Conservation (phyloP, 2,797 vertebrate genomes). For the Coregonus suidteri region DNA sequence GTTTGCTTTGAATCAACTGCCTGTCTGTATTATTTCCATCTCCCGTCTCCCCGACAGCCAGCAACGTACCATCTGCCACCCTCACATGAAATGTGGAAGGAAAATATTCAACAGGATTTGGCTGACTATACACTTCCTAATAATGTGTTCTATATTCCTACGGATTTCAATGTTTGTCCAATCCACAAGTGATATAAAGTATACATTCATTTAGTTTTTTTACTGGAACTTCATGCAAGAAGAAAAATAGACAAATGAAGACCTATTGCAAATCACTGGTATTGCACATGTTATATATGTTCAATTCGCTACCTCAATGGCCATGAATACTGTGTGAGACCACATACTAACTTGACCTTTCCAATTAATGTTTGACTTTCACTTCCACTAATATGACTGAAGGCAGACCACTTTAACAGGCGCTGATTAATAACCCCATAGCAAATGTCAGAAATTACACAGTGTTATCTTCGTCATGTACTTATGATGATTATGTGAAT, state of each 20-base stretch:
- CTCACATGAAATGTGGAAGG: conserved; percentile 54
- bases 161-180: neutral
- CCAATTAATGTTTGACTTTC: neutral
- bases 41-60: conserved; percentile 48
- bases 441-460: neutral
- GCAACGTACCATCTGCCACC: conserved; percentile 58
- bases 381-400: neutral
- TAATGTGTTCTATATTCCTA: conserved; percentile 3
- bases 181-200: neutral
- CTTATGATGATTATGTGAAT: conserved; percentile 47
- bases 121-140: too few relatives aligned
- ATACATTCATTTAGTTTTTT: neutral
- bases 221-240: neutral
- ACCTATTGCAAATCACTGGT: neutral
- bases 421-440: neutral
- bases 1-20: conserved; percentile 52
- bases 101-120: conserved; percentile 34
- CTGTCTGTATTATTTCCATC: conserved; percentile 49
- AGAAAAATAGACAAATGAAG: neutral
- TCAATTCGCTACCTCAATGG: too few relatives aligned
- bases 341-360: neutral
- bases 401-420: neutral
- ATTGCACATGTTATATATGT: neutral
- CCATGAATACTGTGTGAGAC: too few relatives aligned
- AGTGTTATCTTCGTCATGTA: conserved; percentile 62